Percentiles rank a stretch among this genome's conserved stretches.
Evolutionary conservation across 2,113 vertebrate genomes (phyloP).

Genomic region (Telmatochromis brichardi): DNA sequence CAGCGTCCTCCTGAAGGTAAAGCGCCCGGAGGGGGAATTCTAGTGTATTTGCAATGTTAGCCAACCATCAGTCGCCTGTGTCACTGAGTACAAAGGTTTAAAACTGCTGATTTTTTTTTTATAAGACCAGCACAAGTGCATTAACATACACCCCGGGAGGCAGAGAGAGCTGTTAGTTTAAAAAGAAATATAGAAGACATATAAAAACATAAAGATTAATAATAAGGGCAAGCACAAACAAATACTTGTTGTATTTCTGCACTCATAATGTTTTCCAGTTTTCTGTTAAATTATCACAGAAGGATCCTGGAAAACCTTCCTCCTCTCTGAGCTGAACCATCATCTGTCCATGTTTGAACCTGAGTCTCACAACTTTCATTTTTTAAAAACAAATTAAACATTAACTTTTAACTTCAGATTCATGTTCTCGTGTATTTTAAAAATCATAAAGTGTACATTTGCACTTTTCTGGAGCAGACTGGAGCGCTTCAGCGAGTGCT

Average conservation of each 20-base stretch:
- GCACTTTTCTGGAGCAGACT: fast-evolving
- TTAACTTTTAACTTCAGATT: not conserved
- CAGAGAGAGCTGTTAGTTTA: not conserved
- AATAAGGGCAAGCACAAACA: not conserved
- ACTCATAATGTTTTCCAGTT: fast-evolving
- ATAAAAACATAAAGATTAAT: not conserved
- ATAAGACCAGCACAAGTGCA: slow-evolving; percentile 23
- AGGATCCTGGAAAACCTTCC: fast-evolving
- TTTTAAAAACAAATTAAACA: not conserved
- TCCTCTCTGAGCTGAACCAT: not conserved
- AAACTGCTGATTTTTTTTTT: not conserved
- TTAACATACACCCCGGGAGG: not conserved
- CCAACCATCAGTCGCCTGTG: not conserved
- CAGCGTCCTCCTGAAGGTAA: slow-evolving; percentile 59
- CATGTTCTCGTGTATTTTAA: not conserved
- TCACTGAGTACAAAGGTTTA: slow-evolving; percentile 28
- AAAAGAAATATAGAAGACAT: not conserved
- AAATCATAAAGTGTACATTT: fast-evolving
- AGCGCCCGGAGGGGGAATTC: not conserved
- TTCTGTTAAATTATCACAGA: not conserved
- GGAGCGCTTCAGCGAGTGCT: not conserved
- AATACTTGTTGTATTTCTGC: not conserved
- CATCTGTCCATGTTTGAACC: not conserved
- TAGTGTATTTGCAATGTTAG: not conserved
- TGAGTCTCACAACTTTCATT: not conserved